Conservation (phyloP, 2,888 invertebrate species). For the Teinopalpus imperialis region DNA sequence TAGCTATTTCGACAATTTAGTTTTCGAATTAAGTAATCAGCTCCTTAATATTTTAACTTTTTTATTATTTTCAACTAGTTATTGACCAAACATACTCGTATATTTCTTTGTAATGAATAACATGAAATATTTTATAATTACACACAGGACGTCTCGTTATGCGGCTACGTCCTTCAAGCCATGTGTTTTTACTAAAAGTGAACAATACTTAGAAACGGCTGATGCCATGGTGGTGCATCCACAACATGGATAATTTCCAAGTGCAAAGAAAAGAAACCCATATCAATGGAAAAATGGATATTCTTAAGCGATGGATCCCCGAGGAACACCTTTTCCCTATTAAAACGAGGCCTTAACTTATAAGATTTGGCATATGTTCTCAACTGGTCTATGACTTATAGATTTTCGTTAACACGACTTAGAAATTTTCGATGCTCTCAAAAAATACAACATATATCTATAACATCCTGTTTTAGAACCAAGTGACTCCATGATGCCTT, state of each 20-base stretch:
- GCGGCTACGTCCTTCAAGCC: slow-evolving; percentile 83
- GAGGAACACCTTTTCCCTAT: slow-evolving; percentile 75
- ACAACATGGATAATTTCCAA: slow-evolving; percentile 60
- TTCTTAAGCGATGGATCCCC: slow-evolving; percentile 87
- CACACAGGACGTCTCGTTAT: slow-evolving; percentile 76
- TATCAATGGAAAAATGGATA: slow-evolving; percentile 86
- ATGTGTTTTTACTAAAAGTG: slow-evolving; percentile 82
- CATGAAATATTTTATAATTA: too few species aligned
- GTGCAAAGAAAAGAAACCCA: slow-evolving; percentile 41
- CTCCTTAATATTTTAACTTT: too few species aligned
- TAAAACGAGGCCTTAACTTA: slow-evolving; percentile 47
- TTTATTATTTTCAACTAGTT: too few species aligned
- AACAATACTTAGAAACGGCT: slow-evolving; percentile 66
- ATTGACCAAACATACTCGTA: too few species aligned
- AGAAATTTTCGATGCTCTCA: too few species aligned
- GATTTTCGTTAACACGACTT: too few species aligned
- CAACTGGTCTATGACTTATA: slow-evolving; percentile 87
- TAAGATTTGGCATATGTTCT: slow-evolving; percentile 82
- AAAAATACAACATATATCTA: too few species aligned
- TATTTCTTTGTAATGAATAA: too few species aligned
- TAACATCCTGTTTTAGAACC: too few species aligned
- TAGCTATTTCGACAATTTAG: too few species aligned
- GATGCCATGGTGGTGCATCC: slow-evolving; percentile 84
- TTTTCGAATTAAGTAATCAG: too few species aligned
- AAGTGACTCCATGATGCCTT: too few species aligned